Conservation (phyloP, 2,113 vertebrate genomes). For the Chaetura pelagica region DNA sequence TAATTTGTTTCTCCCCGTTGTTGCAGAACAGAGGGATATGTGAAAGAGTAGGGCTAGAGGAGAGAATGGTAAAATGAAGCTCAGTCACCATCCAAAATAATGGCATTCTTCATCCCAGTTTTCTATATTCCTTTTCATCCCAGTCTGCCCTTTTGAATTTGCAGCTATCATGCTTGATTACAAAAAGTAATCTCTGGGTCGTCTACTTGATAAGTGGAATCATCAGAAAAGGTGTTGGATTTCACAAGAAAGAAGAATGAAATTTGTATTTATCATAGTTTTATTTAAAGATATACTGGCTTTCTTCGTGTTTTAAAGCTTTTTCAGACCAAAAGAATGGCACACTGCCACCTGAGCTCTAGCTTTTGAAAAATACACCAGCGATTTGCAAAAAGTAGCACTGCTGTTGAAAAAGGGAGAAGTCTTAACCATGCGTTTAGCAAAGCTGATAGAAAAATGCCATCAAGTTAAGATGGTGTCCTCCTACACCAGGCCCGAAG, state of each 20-base stretch:
- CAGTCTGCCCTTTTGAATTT: background rate
- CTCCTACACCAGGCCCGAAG: background rate
- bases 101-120: background rate
- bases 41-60: background rate
- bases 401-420: background rate
- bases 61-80: background rate
- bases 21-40: rapidly evolving
- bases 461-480: background rate
- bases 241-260: background rate
- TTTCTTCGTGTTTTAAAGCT: background rate
- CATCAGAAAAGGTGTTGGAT: background rate
- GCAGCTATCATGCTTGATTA: background rate
- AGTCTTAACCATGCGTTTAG: background rate
- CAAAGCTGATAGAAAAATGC: background rate
- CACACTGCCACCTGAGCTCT: background rate
- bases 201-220: background rate
- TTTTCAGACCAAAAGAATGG: background rate
- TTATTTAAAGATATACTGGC: background rate
- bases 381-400: background rate
- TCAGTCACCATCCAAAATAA: background rate
- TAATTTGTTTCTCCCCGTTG: background rate
- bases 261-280: background rate
- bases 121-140: background rate
- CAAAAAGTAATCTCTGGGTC: background rate
- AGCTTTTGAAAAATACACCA: background rate